These are phyloP conservation scores for Cercocebus atys DNA, from an alignment of 2,113 vertebrate genomes.

Conservation along the genomic window DNA sequence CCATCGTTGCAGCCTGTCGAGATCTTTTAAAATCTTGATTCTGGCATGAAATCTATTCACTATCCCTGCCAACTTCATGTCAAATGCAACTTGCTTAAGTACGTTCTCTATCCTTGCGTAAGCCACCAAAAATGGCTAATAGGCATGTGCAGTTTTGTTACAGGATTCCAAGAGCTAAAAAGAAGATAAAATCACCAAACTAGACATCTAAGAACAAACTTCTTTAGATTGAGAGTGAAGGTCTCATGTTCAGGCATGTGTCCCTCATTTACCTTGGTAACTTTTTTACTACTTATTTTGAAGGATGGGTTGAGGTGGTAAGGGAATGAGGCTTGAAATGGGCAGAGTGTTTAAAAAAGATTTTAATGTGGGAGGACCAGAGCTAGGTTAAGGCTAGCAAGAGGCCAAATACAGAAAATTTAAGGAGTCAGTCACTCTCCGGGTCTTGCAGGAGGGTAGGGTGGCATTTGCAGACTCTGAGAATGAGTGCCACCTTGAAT, in stretches of 20 bases:
- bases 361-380: neutral
- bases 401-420: neutral
- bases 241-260: neutral
- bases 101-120: conserved; percentile 35
- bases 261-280: neutral
- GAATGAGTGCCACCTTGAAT: neutral
- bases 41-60: conserved; percentile 36
- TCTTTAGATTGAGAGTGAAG: neutral
- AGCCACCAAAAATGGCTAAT: conserved; percentile 66
- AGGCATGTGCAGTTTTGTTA: conserved; percentile 45
- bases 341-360: neutral
- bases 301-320: neutral
- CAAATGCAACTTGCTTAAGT: conserved; percentile 53
- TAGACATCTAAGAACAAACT: conserved; percentile 21
- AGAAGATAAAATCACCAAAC: conserved; percentile 27
- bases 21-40: conserved; percentile 60
- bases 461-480: neutral
- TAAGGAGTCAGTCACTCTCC: neutral
- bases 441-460: neutral
- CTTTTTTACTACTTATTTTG: neutral
- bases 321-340: neutral
- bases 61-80: conserved; percentile 66
- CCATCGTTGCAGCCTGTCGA: conserved; percentile 59
- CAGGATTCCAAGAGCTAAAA: conserved; percentile 41
- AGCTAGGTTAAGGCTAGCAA: neutral